These are phyloP conservation scores for Asteroscopus sphinx DNA, from an alignment of 2,888 invertebrate species.

Conservation along the genomic window DNA sequence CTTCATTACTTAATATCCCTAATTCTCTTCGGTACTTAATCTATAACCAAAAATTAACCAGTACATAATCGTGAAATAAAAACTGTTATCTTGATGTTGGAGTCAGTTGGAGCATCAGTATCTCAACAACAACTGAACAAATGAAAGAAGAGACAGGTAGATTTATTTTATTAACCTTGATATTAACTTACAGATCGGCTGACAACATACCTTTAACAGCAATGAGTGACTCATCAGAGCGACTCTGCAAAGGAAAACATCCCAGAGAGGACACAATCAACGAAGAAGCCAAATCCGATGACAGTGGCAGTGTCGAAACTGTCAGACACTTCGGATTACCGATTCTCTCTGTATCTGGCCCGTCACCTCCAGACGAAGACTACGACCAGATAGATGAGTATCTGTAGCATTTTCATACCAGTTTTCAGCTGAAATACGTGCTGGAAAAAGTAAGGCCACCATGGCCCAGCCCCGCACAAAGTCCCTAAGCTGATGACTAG, in stretches of 20 bases:
- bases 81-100: no score
- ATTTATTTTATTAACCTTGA: neutral
- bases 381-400: conserved; percentile 91
- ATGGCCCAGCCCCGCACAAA: conserved; percentile 84
- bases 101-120: no score
- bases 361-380: conserved; percentile 94
- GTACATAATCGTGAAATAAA: no score
- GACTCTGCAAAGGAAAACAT: conserved; percentile 82
- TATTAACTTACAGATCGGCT: conserved; percentile 75
- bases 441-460: conserved; percentile 86
- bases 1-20: no score
- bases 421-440: conserved; percentile 87
- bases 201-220: conserved; percentile 86
- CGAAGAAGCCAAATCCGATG: conserved; percentile 85
- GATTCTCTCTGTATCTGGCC: conserved; percentile 94
- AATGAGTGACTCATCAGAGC: conserved; percentile 87
- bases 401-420: conserved; percentile 90
- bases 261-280: conserved; percentile 84
- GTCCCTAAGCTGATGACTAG: conserved; percentile 74
- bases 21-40: no score
- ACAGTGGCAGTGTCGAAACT: conserved; percentile 86
- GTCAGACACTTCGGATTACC: conserved; percentile 92
- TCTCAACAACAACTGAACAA: no score
- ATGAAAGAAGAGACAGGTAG: no score
- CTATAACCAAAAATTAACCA: no score